Evolutionary conservation across 1,140 invertebrate species (phyloP), one percentile per base, ranked within the genome.

Genomic region (Whitmania pigra): DNA sequence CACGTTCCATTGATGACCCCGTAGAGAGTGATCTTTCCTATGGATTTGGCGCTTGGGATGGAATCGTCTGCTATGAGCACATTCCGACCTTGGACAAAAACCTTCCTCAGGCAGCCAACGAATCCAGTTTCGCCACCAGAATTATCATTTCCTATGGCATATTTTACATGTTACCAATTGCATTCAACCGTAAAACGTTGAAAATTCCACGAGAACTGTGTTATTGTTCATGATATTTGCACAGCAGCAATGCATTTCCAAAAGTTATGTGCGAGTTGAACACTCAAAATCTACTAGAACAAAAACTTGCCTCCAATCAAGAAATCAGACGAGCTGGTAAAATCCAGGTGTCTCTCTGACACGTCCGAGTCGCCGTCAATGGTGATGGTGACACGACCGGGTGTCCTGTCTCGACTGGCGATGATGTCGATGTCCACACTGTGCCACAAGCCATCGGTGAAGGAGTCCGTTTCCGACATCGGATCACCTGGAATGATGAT

Each of bases 361-460:
- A 79, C 75, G 53, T 79, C 79, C 7, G 76, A 74, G 67, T 80
- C 78, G 15, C 77, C 74, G 55, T 82, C 80, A 11, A 82, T 78
- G 4, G 79, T 81, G 36, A 81, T 77, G 73, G 79, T 80, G 20
- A 82, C 75, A 73, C 76, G 79, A 17, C 75, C 75, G 11, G 55
- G 22, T 40, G 55, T 49, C 29, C 67, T 55, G 54, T 29, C 66
- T 22, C n/a, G 22, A 31, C 73, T 69, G 11, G 75, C 68, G 25
- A 80, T 78, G 15, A 79, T 74, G 36, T 76, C 70, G 40, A 82
- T 67, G 20, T 67, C 71, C 31, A 82, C 77, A 1, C 71, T 71
- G 68, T 82, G 81, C 81, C 81, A 82, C n/a, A 82, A 73, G 13
- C 81, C 81, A 73, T 82, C 81, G 20, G 77, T 79, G 73, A 81